Evolutionary conservation across 1,140 invertebrate genomes (phyloP).

Genomic region (Drosophila leontia): DNA sequence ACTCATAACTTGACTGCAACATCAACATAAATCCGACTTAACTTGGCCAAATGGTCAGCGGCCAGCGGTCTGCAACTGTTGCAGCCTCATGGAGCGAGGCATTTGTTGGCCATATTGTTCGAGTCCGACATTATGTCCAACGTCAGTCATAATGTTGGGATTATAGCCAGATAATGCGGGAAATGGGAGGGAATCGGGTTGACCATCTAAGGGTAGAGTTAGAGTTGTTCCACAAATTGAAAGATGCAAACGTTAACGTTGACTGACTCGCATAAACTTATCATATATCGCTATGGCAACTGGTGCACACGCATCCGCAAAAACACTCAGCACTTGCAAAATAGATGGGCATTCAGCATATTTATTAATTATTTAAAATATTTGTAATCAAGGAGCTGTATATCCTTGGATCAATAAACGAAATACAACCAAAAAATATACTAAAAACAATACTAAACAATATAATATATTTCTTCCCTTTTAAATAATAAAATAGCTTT

Average conservation of each 20-base stretch:
- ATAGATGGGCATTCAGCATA: no score
- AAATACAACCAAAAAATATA: no score
- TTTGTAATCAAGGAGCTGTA: no score
- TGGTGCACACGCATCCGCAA: not conserved
- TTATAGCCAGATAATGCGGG: constrained; percentile 19
- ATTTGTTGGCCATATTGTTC: constrained; percentile 32
- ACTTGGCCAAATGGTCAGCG: constrained; percentile 45
- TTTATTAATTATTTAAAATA: no score
- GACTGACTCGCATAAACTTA: constrained; percentile 35
- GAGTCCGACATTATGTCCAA: constrained; percentile 31
- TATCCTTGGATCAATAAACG: no score
- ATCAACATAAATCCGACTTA: constrained; percentile 80
- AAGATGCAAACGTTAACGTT: constrained; percentile 29
- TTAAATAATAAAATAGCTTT: no score
- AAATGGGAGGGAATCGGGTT: not conserved
- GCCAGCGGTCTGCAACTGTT: constrained; percentile 10
- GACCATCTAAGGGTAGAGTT: constrained; percentile 19
- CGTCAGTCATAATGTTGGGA: constrained; percentile 43
- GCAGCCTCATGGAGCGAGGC: not conserved
- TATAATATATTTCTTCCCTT: no score
- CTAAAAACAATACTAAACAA: no score
- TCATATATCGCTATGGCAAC: constrained; percentile 27
- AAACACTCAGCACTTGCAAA: not conserved
- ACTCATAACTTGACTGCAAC: constrained; percentile 39
- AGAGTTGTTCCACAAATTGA: constrained; percentile 27